Evolutionary conservation across 1,140 invertebrate species (phyloP).

Genomic region (Danaus plexippus): DNA sequence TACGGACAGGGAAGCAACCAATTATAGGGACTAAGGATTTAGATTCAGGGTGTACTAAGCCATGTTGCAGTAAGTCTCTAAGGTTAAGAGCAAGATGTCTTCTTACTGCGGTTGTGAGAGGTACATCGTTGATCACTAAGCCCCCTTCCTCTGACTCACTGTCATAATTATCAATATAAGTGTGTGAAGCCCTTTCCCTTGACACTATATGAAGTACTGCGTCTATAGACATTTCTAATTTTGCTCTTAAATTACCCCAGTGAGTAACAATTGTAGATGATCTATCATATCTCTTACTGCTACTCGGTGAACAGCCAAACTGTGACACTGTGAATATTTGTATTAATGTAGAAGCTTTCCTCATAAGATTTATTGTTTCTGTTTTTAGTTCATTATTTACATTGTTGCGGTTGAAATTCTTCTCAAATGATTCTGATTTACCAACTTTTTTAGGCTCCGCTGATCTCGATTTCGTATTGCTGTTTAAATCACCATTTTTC

Average conservation of each 20-base stretch:
- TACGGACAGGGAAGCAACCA: slow-evolving; percentile 86
- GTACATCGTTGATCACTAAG: slow-evolving; percentile 62
- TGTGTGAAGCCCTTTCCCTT: slow-evolving; percentile 60
- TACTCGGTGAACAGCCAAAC: slow-evolving; percentile 94
- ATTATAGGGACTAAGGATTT: slow-evolving; percentile 90
- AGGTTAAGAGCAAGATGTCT: slow-evolving; percentile 92
- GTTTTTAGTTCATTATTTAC: slow-evolving; percentile 58
- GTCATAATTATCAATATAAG: slow-evolving; percentile 66
- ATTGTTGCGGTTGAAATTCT: slow-evolving; percentile 60
- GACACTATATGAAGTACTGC: slow-evolving; percentile 80
- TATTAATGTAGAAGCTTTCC: slow-evolving; percentile 87
- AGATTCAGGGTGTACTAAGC: slow-evolving; percentile 81
- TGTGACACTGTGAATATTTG: slow-evolving; percentile 95
- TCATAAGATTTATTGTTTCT: slow-evolving; percentile 87
- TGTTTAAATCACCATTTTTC: slow-evolving; percentile 86
- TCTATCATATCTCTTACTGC: slow-evolving; percentile 88
- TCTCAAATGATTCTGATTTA: slow-evolving; percentile 78
- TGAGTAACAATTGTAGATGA: slow-evolving; percentile 86
- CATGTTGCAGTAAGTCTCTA: slow-evolving; percentile 95
- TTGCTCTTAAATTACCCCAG: slow-evolving; percentile 94
- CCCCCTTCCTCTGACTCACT: slow-evolving; percentile 73
- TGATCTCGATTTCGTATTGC: slow-evolving; percentile 55
- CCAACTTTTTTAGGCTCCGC: slow-evolving; percentile 73
- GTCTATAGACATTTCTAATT: slow-evolving; percentile 91
- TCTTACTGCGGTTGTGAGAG: slow-evolving; percentile 87